phyloP scores from a whole-genome alignment of 2,113 vertebrate species.

The Sorex fumeus region DNA sequence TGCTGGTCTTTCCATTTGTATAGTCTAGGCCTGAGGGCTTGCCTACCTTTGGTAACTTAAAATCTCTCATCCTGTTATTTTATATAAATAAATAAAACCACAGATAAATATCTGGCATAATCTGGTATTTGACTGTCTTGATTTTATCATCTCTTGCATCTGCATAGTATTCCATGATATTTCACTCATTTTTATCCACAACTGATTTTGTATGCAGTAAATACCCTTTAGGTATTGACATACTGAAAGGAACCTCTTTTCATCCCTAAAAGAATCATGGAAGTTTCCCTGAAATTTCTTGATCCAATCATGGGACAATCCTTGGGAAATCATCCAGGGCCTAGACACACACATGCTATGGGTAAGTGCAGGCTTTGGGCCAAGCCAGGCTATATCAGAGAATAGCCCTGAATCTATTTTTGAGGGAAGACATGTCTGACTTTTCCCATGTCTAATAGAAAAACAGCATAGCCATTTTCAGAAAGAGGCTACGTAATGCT shows the following conservation, averaged over 20 bases:
- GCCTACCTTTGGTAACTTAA: too few relatives aligned
- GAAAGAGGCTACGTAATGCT: neutral
- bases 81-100: too few relatives aligned
- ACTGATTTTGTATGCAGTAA: neutral
- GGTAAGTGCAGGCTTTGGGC: neutral
- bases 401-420: neutral
- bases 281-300: constrained; percentile 20
- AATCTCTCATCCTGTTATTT: too few relatives aligned
- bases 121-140: too few relatives aligned
- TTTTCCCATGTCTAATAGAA: neutral
- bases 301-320: neutral
- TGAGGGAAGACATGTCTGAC: neutral
- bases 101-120: too few relatives aligned
- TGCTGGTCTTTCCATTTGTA: too few relatives aligned
- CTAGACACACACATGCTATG: neutral
- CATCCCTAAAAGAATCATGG: neutral
- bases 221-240: neutral
- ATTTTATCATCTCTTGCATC: too few relatives aligned
- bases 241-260: constrained; percentile 10
- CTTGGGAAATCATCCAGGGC: neutral
- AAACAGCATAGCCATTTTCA: neutral
- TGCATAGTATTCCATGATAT: too few relatives aligned
- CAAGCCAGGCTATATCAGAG: neutral
- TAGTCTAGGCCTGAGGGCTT: too few relatives aligned
- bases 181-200: constrained; percentile 19